Base-by-base conservation (phyloP, 2,113 vertebrate species). In the Pomatorhinus ruficollis region DNA sequence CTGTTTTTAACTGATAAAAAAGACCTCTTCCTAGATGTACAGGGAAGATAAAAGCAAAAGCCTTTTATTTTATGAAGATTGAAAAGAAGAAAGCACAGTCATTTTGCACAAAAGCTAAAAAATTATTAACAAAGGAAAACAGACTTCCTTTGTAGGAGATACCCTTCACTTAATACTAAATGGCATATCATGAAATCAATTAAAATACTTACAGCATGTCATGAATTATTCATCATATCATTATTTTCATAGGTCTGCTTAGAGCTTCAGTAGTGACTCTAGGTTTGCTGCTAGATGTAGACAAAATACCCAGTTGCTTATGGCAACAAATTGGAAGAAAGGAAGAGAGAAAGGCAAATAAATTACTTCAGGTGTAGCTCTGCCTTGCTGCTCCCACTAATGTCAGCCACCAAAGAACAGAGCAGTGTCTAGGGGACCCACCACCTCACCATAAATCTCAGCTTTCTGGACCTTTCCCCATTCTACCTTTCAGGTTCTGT, bases 291-390 rank as follows among this genome's bases (percentile, higher is more conserved):
- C 50, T 70, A 47, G 35, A 74, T 61, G 49, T 35, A 84, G 84
- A 65, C 56, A 71, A 83, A 91, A 75, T 60, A 93, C 2, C 23
- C 84, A 87, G 77, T 68, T 94, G 80, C 76, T 95, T 91, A 79
- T 79, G 49, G 69, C 69, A 89, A 87, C 65, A 71, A 82, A 89
- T 2, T 66, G 47, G 30, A 70, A 81, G 59, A 76, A 83, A 80
- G 15, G 12, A 82, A 61, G 60, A 63, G 35, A 83, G 76, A 74
- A 50, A 83, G 27, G 60, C 33, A 42, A 61, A 12, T 30, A 31
- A 50, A 72, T 24, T 15, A 5, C n/a, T 74, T 40, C 33, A 50
- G 42, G 35, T 35, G 22, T 23, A 71, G 39, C 35, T 78, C 33
- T 95, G 52, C 30, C 33, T 33, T 23, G 28, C 42, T 89, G 69